Base-by-base conservation (phyloP, 2,888 invertebrate genomes). In the Cheilosia soror region DNA sequence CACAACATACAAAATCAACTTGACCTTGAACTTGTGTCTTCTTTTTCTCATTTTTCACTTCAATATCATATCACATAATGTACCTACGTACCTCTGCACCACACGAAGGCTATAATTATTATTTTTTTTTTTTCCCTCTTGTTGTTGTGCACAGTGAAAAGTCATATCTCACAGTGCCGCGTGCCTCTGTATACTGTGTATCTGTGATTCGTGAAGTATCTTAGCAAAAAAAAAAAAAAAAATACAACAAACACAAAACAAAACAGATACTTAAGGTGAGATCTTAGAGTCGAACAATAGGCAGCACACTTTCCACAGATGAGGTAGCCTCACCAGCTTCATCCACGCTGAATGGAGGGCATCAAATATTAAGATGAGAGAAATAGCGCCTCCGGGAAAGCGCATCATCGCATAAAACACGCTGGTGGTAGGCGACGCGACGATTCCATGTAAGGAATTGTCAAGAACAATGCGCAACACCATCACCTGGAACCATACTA, bases 11-110 rank as follows among this genome's bases (percentile, higher is more conserved):
- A 66, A 66, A 66, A 66, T 62, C 69, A 44, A 53, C 62, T 85
- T 85, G 85, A 77, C 85, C 81, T 81, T 85, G 85, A 81, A 85
- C 81, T 85, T 85, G 68, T 68, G 68, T 75, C 65, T 69, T 75
- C 62, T 69, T 65, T 71, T 71, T 65, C 80, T 75, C 53, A 78
- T 68, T 68, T 73, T 72, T 51, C 73, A 73, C 40, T 44, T 53
- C 63, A 27, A 55, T 57, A 75, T 75, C 63, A 49, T 27, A 63
- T 81, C 66, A 66, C 69, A 75, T 37, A 37, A 37, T 37, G 37
- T 1, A 9, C 3, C 11, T 37, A 37, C 37, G 20, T 37, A 40
- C 25, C 40, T 33, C 2, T 47, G 40, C 49, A 60, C 40, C 72
- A 55, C 65, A 72, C 44, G 62, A 58, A 68, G 83, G 73, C 73